Conservation (phyloP, 2,888 invertebrate genomes). For the Dyspetes luteomarginatus region DNA sequence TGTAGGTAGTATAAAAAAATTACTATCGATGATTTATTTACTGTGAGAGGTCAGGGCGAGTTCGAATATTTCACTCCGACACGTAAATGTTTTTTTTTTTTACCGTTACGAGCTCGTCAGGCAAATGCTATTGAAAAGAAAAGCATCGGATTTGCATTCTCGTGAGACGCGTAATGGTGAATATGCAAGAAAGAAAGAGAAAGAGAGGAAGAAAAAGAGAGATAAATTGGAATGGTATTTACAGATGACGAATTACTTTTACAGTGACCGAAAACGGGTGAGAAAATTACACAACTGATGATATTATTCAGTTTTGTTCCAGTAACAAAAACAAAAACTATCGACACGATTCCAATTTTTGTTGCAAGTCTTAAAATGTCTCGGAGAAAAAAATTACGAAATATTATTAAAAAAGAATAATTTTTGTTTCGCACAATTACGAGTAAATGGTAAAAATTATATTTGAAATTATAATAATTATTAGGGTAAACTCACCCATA, state of each 20-base stretch:
- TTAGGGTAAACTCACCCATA: too few species aligned
- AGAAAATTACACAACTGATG: constrained; percentile 23
- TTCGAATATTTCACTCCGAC: constrained; percentile 22
- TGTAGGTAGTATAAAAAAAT: constrained; percentile 59
- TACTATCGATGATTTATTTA: constrained; percentile 36
- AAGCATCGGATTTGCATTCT: constrained; percentile 42
- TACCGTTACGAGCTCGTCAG: constrained; percentile 10
- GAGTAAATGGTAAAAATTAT: background rate
- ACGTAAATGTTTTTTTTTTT: constrained; percentile 3
- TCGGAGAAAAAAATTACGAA: too few species aligned
- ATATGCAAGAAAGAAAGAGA: constrained; percentile 28
- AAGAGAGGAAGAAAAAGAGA: constrained; percentile 64
- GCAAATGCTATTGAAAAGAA: constrained; percentile 20
- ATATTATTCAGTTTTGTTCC: constrained; percentile 18
- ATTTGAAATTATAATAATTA: background rate
- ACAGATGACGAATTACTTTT: constrained; percentile 67
- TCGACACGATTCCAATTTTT: background rate
- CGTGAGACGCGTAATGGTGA: constrained; percentile 55
- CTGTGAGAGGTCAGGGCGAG: background rate
- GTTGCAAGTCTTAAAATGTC: too few species aligned
- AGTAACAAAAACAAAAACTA: background rate
- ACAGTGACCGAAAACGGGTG: constrained; percentile 31
- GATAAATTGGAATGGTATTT: constrained; percentile 70
- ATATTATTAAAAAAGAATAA: too few species aligned
- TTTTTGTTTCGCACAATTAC: too few species aligned